Percentiles rank a stretch among this genome's conserved stretches.
Conservation (phyloP, 2,113 vertebrate species). For the Pedionomus torquatus region DNA sequence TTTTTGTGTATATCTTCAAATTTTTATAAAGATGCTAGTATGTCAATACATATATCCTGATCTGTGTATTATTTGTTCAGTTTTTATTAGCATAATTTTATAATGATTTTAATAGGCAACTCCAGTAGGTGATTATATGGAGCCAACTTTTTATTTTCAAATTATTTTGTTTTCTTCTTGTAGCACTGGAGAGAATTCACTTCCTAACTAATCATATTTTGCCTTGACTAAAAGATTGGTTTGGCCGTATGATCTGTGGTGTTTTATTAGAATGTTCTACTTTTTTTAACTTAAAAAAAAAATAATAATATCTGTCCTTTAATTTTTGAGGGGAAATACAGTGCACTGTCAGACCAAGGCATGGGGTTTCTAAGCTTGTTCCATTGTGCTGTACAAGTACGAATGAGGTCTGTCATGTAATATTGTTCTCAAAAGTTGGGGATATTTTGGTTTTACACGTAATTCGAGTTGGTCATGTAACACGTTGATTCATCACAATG, state of each 20-base stretch:
- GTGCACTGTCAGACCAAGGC: not conserved
- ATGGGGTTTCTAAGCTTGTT: not conserved
- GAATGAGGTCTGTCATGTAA: not conserved
- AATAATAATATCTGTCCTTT: not conserved
- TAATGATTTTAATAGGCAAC: conserved; percentile 37
- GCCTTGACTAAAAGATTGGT: conserved; percentile 15
- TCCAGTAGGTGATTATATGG: conserved; percentile 68
- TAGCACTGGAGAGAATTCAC: conserved; percentile 45
- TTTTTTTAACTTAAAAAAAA: not conserved
- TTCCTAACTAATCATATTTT: not conserved
- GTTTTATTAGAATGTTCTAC: conserved; percentile 27
- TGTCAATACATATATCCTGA: conserved; percentile 80
- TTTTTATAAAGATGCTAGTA: conserved; percentile 90
- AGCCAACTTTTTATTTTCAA: conserved; percentile 28
- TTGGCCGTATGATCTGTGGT: conserved; percentile 40
- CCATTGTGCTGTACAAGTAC: not conserved
- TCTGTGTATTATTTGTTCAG: conserved; percentile 84
- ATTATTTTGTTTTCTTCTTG: conserved; percentile 53
- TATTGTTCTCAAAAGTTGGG: not conserved
- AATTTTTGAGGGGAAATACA: conserved; percentile 14
- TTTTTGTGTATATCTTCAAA: conserved; percentile 82
- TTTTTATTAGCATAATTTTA: conserved; percentile 53
- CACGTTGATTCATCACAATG: not conserved
- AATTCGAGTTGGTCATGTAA: not conserved
- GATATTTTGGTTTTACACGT: not conserved